phyloP scores from a whole-genome alignment of 2,113 vertebrate species.

The Trogon surrucura region DNA sequence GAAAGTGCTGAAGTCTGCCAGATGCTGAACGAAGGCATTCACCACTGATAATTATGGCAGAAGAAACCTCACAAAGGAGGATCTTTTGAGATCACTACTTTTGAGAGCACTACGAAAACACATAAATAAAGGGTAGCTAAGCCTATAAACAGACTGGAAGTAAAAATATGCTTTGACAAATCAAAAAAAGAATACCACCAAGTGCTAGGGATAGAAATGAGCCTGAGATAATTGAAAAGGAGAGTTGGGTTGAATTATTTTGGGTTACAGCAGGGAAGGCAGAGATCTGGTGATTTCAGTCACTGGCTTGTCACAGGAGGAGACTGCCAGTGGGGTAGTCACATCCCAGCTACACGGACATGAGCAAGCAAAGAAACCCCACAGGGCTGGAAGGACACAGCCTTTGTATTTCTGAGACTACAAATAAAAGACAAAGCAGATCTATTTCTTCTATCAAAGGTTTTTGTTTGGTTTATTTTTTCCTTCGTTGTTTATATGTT shows the following conservation, averaged over 20 bases:
- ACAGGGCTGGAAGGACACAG: not conserved
- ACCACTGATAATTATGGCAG: constrained; percentile 44
- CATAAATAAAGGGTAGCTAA: constrained; percentile 57
- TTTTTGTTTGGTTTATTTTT: not conserved
- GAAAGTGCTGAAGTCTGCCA: not conserved
- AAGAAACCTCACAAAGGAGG: not conserved
- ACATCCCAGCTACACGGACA: not conserved
- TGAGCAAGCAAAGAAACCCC: not conserved
- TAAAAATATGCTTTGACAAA: not conserved
- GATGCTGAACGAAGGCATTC: not conserved
- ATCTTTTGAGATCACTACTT: too few species aligned
- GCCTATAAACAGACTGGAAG: constrained; percentile 15
- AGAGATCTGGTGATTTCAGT: constrained; percentile 33
- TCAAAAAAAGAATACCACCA: constrained; percentile 20
- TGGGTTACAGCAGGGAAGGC: constrained; percentile 9
- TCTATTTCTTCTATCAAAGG: not conserved
- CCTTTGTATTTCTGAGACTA: not conserved
- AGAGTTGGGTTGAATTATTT: constrained; percentile 25
- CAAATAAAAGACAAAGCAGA: not conserved
- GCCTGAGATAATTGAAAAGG: constrained; percentile 57
- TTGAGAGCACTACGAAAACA: not conserved
- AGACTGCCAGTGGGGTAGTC: not conserved
- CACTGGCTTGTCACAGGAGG: constrained; percentile 8
- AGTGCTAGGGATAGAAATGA: constrained; percentile 22
- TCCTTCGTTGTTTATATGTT: not conserved